These are phyloP conservation scores for Nibea coibor DNA, from an alignment of 2,113 vertebrate species.

Conservation along the genomic window DNA sequence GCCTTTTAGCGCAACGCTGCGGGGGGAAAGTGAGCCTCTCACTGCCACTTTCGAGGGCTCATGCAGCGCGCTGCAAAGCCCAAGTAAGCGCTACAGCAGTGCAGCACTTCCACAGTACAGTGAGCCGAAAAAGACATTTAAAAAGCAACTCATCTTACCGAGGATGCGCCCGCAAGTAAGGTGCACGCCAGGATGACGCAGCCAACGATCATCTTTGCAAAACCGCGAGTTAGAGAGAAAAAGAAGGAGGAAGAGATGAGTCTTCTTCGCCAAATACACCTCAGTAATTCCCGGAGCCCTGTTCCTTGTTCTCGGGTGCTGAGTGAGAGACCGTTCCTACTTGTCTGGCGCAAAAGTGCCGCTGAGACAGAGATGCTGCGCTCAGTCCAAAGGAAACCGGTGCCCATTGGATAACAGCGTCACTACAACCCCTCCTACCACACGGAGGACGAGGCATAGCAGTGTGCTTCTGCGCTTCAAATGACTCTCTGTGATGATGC, in stretches of 20 bases:
- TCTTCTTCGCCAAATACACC: constrained; percentile 49
- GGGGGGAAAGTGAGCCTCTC: constrained; percentile 49
- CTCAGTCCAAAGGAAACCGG: constrained; percentile 74
- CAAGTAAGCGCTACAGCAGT: constrained; percentile 62
- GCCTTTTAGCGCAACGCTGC: constrained; percentile 61
- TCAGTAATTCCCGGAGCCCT: constrained; percentile 76
- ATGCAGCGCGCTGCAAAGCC: constrained; percentile 46
- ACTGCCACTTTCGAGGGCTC: constrained; percentile 50
- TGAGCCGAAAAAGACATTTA: constrained; percentile 32
- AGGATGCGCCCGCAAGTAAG: constrained; percentile 80
- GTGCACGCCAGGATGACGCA: constrained; percentile 80
- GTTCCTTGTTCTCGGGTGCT: constrained; percentile 53
- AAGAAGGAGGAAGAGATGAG: constrained; percentile 14
- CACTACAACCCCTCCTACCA: constrained; percentile 82
- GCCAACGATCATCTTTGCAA: constrained; percentile 80
- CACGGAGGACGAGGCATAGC: constrained; percentile 38
- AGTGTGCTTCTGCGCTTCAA: constrained; percentile 32
- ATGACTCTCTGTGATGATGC: constrained; percentile 43
- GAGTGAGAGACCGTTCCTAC: constrained; percentile 70
- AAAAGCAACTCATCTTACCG: constrained; percentile 80
- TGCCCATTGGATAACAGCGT: constrained; percentile 78
- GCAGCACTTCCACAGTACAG: constrained; percentile 65
- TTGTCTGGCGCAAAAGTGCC: constrained; percentile 84
- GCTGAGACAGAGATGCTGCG: constrained; percentile 82
- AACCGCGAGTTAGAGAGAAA: constrained; percentile 10